Evolutionary conservation across 2,888 invertebrate species (phyloP).

Genomic region (Augochlorella aurata): DNA sequence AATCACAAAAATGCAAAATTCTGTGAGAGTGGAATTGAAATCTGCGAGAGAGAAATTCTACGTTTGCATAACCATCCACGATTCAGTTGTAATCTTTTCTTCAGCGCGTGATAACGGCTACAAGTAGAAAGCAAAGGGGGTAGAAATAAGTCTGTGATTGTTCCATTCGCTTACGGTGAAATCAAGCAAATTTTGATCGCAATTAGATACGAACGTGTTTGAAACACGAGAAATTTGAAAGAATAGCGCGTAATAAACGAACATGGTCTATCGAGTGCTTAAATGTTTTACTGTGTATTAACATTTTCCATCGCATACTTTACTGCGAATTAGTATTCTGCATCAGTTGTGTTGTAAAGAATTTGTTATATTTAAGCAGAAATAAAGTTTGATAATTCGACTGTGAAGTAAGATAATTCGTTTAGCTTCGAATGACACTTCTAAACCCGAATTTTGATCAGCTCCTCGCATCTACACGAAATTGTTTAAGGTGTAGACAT

Average conservation of each 20-base stretch:
- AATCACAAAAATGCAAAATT: neutral
- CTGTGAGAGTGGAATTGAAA: neutral
- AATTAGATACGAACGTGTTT: constrained; percentile 11
- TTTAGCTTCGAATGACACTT: constrained; percentile 24
- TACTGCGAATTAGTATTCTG: neutral
- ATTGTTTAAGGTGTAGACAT: constrained; percentile 57
- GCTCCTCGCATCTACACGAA: constrained; percentile 42
- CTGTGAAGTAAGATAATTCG: constrained; percentile 21
- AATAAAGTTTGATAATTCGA: constrained; percentile 38
- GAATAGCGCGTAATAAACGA: constrained; percentile 10
- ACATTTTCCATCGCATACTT: constrained; percentile 15
- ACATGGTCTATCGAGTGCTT: constrained; percentile 21
- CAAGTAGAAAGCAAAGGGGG: constrained; percentile 32
- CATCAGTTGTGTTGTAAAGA: neutral
- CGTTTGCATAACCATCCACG: neutral
- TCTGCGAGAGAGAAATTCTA: neutral
- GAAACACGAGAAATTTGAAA: constrained; percentile 19
- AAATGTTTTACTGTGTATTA: constrained; percentile 33
- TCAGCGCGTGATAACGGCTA: constrained; percentile 33
- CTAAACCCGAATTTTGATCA: constrained; percentile 33
- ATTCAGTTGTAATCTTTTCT: constrained; percentile 3
- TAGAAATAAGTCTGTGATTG: constrained; percentile 58
- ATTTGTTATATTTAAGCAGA: constrained; percentile 8
- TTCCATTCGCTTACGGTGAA: constrained; percentile 37
- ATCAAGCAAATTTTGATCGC: constrained; percentile 26